Evolutionary conservation across 2,113 vertebrate species (phyloP), one percentile per base, ranked within the genome.

Genomic region (Plecotus auritus): DNA sequence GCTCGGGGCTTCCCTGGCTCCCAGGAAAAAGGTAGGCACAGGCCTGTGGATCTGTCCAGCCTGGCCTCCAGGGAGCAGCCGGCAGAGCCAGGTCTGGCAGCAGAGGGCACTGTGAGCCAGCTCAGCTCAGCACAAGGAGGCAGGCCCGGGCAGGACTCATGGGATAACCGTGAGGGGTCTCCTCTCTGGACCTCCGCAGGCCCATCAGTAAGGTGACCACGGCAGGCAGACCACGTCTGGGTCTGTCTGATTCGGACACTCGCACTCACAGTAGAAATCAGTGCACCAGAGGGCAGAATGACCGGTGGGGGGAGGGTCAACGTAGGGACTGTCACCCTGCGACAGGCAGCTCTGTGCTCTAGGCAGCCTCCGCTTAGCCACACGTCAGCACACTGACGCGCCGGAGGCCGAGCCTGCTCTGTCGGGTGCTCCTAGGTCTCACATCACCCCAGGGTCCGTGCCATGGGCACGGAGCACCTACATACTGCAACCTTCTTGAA

Each of bases 31-130:
- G n/a, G 13, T 69, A 56, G 74, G 23, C 3, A 0, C 0, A 7
- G 72, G 49, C 49, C 26, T 5, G 26, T 5, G 16, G 47, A 20
- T 61, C 61, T 32, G 37, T 49, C 56, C 70, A 1, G 18, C 30
- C 0, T 7, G 18, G 78, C 51, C 56, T 59, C 78, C 45, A 2
- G 35, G 64, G 61, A 70, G 18, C 42, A 72, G 83, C 72, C 1
- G 1, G 72, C 64, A 84, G 77, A 78, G 54, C 2, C 1, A 26
- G 9, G n/a, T 32, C 76, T 42, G 64, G 85, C 95, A 92, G 95
- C 93, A 97, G 96, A 72, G 90, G 93, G 94, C 85, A n/a, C 90
- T 61, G 45, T 89, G 87, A 81, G 67, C 70, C 83, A 72, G 26
- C 22, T 30, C 66, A 87, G 28, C 20, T 54, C 35, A 37, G 78